Percentiles rank a stretch among this genome's conserved stretches.
These are phyloP conservation scores for Calypte anna DNA, from an alignment of 2,113 vertebrate species.

Conservation along the genomic window DNA sequence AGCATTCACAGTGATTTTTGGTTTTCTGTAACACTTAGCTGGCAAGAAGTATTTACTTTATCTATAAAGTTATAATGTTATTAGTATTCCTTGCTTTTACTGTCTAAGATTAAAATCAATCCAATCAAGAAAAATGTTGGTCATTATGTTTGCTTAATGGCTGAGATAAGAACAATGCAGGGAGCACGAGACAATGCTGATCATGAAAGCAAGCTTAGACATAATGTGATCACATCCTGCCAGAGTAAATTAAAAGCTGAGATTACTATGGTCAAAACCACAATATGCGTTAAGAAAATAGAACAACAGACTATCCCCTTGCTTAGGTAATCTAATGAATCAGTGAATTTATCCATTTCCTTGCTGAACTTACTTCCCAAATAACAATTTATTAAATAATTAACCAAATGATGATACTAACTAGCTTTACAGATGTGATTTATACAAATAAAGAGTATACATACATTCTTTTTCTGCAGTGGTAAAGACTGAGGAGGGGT, in stretches of 20 bases:
- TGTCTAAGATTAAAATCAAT: slow-evolving; percentile 28
- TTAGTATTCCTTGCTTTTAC: neutral
- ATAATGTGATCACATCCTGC: neutral
- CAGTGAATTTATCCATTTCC: neutral
- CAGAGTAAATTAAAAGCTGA: neutral
- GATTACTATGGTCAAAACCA: neutral
- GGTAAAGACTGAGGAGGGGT: neutral
- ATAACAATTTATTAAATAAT: neutral
- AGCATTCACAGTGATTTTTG: neutral
- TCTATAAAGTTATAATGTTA: neutral
- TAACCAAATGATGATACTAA: neutral
- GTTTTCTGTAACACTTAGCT: neutral
- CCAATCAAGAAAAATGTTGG: neutral
- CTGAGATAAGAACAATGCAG: neutral
- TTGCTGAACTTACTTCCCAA: neutral
- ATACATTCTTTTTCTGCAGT: neutral
- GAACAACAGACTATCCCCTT: neutral
- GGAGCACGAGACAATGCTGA: neutral
- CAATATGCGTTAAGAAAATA: neutral
- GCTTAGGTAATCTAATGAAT: neutral
- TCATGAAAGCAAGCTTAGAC: neutral
- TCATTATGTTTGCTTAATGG: neutral
- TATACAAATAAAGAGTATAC: neutral
- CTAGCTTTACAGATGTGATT: neutral
- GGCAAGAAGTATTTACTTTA: neutral